Evolutionary conservation across 1,140 invertebrate species (phyloP), one percentile per base, ranked within the genome.

Genomic region (Lethrus apterus): DNA sequence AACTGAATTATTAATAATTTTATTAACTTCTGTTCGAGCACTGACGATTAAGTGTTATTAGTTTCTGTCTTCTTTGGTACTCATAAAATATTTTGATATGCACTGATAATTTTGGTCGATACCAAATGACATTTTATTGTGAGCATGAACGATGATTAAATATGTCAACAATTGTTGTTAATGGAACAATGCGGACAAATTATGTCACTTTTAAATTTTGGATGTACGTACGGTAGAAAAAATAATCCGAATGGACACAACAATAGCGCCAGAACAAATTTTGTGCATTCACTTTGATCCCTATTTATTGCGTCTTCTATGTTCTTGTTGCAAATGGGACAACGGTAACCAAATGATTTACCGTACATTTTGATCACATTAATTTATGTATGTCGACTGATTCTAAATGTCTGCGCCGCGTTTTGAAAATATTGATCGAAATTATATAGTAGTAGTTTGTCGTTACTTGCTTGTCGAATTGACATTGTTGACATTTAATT

Each of bases 211-310:
- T 46, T 46, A 35, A 36, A 50, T 32, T 29, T 50, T 26, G 26
- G 48, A 40, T 40, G 48, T 8, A 50, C 3, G 11, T 46, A 46
- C 8, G 48, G 48, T 7, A 46, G 19, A 19, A 50, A 33, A 14
- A 44, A 50, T 19, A 50, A 46, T 13, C 48, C 48, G 35, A 45
- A n/a, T 2, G 48, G 48, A 24, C 48, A 50, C 9, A 50, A 19
- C 7, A 50, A 35, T 15, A 50, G 23, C 18, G 48, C 14, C 23
- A 50, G 19, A 19, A 46, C 13, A 17, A 50, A 33, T 21, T 50
- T 45, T 31, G 26, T 50, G 15, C 42, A 35, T 8, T 14, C 33
- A 17, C 29, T 10, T 8, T 17, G 18, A 26, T 50, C 36, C 30
- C 24, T 46, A 26, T 17, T 18, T n/a, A n/a, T n/a, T n/a, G n/a